phyloP scores from a whole-genome alignment of 2,888 invertebrate genomes.

The Cancer borealis region DNA sequence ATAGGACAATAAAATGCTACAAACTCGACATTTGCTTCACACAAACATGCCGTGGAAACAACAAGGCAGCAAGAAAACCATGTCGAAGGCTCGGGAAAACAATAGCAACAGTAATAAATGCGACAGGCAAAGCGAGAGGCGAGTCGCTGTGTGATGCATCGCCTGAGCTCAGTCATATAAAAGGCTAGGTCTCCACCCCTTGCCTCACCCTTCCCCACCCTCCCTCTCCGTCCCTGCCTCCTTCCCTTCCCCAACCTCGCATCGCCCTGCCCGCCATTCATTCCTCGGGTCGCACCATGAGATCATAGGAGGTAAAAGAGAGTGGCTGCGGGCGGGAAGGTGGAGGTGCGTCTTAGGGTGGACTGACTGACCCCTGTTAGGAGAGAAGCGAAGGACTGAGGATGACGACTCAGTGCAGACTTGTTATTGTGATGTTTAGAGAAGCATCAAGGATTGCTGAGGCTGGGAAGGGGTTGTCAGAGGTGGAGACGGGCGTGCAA shows the following conservation, averaged over 20 bases:
- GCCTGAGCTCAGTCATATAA: constrained; percentile 3
- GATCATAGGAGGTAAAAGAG: not conserved
- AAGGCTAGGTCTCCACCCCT: constrained; percentile 24
- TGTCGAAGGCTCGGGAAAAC: not conserved
- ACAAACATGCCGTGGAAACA: not conserved
- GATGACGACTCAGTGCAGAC: not conserved
- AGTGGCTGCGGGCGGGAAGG: not conserved
- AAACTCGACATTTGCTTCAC: not conserved
- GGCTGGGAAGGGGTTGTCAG: not conserved
- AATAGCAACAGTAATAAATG: not conserved
- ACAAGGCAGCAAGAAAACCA: not conserved
- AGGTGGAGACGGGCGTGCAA: not conserved
- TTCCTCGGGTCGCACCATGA: not conserved
- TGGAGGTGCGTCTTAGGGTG: not conserved
- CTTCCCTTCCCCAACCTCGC: not conserved
- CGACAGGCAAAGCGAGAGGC: not conserved
- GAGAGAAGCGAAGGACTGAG: too few relatives aligned
- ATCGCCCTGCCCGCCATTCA: constrained; percentile 38
- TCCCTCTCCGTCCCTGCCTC: not conserved
- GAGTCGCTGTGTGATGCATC: not conserved
- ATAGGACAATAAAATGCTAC: not conserved
- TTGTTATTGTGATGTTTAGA: not conserved
- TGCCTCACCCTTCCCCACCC: not conserved
- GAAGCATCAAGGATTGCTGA: not conserved
- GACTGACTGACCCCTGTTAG: not conserved